A percentile compares a stretch with the other conserved stretches of the same genome.
phyloP scores from a whole-genome alignment of 1,140 invertebrate species.

The Rhynchophorus ferrugineus region DNA sequence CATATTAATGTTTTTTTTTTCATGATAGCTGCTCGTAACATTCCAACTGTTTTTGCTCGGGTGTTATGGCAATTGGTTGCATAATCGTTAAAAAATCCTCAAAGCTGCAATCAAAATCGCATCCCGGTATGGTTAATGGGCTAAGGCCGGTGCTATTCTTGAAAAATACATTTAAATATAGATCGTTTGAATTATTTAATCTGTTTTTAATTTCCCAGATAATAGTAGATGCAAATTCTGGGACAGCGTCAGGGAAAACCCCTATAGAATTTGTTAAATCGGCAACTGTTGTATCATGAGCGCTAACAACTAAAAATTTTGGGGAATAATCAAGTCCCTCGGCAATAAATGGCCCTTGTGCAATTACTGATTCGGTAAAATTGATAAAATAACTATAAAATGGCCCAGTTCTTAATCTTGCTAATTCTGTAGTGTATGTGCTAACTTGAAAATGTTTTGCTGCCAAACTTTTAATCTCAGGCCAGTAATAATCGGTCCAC shows the following conservation, averaged over 20 bases:
- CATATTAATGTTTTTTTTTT: too few species aligned
- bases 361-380: slow-evolving; percentile 11
- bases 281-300: slow-evolving; percentile 73
- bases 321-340: slow-evolving; percentile 33
- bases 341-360: background rate
- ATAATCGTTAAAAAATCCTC: slow-evolving; percentile 43
- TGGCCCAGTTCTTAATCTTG: slow-evolving; percentile 51
- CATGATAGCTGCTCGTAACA: too few species aligned
- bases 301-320: slow-evolving; percentile 32
- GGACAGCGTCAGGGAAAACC: slow-evolving; percentile 62
- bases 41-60: slow-evolving; percentile 22
- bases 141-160: slow-evolving; percentile 50
- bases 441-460: slow-evolving; percentile 41
- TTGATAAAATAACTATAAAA: slow-evolving; percentile 43
- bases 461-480: slow-evolving; percentile 43
- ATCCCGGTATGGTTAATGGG: slow-evolving; percentile 50
- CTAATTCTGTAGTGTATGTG: slow-evolving; percentile 43
- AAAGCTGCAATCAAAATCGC: slow-evolving; percentile 49
- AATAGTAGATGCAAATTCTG: slow-evolving; percentile 62
- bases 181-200: slow-evolving; percentile 23
- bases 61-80: slow-evolving; percentile 18
- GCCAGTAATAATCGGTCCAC: slow-evolving; percentile 56
- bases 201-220: slow-evolving; percentile 57
- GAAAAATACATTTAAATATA: slow-evolving; percentile 48
- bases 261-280: slow-evolving; percentile 63